These are phyloP conservation scores for Nettapus auritus DNA, from an alignment of 2,113 vertebrate genomes.

Conservation along the genomic window DNA sequence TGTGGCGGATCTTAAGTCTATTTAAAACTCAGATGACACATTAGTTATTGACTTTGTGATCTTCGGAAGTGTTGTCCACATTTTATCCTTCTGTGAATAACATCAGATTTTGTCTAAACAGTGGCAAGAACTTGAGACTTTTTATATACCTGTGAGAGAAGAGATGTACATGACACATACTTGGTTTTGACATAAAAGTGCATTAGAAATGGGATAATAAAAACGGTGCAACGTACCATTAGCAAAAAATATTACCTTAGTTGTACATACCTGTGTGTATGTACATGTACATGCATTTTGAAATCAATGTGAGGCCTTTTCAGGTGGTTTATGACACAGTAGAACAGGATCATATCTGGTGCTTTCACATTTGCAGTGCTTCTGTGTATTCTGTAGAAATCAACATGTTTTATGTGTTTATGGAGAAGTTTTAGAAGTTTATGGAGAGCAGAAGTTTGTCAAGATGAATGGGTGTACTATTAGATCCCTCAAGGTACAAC, in stretches of 20 bases:
- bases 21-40: neutral
- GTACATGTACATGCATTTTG: neutral
- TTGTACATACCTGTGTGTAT: neutral
- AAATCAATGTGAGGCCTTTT: rapidly evolving
- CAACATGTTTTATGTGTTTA: neutral
- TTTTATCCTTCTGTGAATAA: neutral
- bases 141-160: neutral
- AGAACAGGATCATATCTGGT: neutral
- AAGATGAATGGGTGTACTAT: neutral
- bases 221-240: neutral
- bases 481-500: neutral
- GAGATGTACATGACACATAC: neutral
- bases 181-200: neutral
- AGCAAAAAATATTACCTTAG: neutral
- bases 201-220: neutral
- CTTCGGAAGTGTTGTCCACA: neutral
- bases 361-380: neutral
- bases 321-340: neutral
- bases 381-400: neutral
- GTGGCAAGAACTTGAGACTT: neutral
- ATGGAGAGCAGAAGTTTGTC: neutral
- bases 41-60: neutral
- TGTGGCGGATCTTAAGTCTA: neutral
- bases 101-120: neutral
- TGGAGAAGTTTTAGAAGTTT: no score